Evolutionary conservation across 2,888 invertebrate genomes (phyloP).

Genomic region (Euplagia quadripunctaria): DNA sequence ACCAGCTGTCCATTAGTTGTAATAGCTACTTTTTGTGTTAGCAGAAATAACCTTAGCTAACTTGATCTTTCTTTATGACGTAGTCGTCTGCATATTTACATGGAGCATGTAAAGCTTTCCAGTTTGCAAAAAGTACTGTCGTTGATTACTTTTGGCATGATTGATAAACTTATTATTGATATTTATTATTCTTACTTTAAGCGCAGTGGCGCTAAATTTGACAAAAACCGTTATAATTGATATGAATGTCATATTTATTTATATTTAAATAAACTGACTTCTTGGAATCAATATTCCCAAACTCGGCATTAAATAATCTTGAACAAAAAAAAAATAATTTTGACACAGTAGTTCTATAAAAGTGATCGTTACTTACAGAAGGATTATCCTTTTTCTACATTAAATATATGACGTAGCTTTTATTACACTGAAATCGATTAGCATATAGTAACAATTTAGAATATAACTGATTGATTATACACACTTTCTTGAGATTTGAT

Average conservation of each 20-base stretch:
- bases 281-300: not conserved
- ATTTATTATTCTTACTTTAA: not conserved
- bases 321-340: not conserved
- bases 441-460: not conserved
- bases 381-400: no score
- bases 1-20: slow-evolving; percentile 6
- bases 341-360: not conserved
- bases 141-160: no score
- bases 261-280: not conserved
- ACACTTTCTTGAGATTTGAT: not conserved
- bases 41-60: slow-evolving; percentile 5
- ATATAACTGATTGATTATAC: not conserved
- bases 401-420: not conserved
- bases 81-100: not conserved
- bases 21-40: slow-evolving; percentile 14
- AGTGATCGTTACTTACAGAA: not conserved
- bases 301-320: not conserved
- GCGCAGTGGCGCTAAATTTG: not conserved
- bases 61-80: not conserved
- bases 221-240: not conserved
- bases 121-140: not conserved
- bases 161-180: not conserved
- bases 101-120: not conserved
- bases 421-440: not conserved
- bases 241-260: not conserved